Evolutionary conservation across 2,797 vertebrate genomes (phyloP).

Genomic region (Apodemus agrarius): DNA sequence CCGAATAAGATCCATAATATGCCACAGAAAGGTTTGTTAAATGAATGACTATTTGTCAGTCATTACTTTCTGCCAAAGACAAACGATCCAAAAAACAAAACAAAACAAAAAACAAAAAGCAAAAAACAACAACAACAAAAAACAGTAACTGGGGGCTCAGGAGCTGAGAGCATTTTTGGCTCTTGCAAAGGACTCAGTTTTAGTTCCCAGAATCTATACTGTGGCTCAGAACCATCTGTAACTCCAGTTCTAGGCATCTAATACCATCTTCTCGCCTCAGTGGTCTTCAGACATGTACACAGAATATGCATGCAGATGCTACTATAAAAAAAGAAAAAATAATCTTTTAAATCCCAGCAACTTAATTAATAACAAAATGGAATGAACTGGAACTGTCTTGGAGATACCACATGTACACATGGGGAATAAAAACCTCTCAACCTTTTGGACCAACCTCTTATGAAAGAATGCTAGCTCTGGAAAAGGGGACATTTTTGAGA

Average conservation of each 20-base stretch:
- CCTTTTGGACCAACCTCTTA: slow-evolving; percentile 14
- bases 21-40: slow-evolving; percentile 44
- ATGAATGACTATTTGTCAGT: background rate
- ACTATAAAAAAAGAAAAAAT: background rate
- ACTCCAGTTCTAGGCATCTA: background rate
- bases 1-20: background rate
- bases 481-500: slow-evolving; percentile 54
- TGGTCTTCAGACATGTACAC: background rate
- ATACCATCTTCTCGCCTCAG: background rate
- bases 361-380: background rate
- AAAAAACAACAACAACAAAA: background rate
- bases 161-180: background rate
- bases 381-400: slow-evolving; percentile 47
- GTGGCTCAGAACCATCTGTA: background rate
- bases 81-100: background rate
- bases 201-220: background rate
- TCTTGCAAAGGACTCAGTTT: background rate
- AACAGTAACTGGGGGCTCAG: background rate
- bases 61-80: background rate
- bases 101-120: background rate
- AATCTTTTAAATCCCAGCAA: background rate
- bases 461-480: slow-evolving; percentile 43
- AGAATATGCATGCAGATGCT: background rate
- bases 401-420: slow-evolving; percentile 4
- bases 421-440: slow-evolving; percentile 6